Evolutionary conservation across 35 echinoderm and acorn worm species (phyloP).

Genomic region (Ophioderma brevispina): DNA sequence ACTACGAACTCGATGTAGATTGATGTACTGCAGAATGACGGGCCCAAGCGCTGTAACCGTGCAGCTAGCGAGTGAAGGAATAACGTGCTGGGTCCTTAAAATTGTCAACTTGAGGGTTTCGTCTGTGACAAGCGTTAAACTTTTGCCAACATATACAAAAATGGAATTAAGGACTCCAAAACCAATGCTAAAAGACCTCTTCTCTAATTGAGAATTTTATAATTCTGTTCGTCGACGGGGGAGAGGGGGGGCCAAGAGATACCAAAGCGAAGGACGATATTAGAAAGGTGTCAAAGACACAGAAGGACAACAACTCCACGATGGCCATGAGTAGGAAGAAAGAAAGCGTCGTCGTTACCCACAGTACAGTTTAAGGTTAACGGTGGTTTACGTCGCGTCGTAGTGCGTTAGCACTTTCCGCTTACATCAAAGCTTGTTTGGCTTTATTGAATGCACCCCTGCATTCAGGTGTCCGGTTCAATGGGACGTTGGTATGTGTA

Average conservation of each 20-base stretch:
- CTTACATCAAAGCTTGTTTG: slow-evolving; percentile 33
- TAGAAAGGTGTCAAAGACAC: slow-evolving; percentile 19
- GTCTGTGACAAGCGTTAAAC: slow-evolving; percentile 56
- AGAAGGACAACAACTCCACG: slow-evolving; percentile 46
- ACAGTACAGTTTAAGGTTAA: no score
- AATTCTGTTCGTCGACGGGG: slow-evolving; percentile 55
- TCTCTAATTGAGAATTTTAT: slow-evolving; percentile 56
- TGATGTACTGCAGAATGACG: slow-evolving; percentile 37
- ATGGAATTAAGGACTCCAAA: slow-evolving; percentile 65
- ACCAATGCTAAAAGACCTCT: slow-evolving; percentile 51
- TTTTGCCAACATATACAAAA: slow-evolving; percentile 57
- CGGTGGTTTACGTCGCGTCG: slow-evolving; percentile 16
- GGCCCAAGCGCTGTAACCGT: slow-evolving; percentile 60
- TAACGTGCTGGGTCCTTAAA: slow-evolving; percentile 20
- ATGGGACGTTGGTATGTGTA: not conserved
- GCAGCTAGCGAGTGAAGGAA: slow-evolving; percentile 51
- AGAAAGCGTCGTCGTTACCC: no score
- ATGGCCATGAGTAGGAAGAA: slow-evolving; percentile 31
- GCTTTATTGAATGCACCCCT: slow-evolving; percentile 33
- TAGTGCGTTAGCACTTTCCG: slow-evolving; percentile 43
- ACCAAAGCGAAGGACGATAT: slow-evolving; percentile 57
- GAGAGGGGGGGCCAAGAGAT: slow-evolving; percentile 49
- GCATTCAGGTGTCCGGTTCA: slow-evolving; percentile 22
- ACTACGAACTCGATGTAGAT: slow-evolving; percentile 16
- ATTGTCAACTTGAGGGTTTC: slow-evolving; percentile 27